Base-by-base conservation (phyloP, 2,797 vertebrate species). In the Gallinago nigripennis region DNA sequence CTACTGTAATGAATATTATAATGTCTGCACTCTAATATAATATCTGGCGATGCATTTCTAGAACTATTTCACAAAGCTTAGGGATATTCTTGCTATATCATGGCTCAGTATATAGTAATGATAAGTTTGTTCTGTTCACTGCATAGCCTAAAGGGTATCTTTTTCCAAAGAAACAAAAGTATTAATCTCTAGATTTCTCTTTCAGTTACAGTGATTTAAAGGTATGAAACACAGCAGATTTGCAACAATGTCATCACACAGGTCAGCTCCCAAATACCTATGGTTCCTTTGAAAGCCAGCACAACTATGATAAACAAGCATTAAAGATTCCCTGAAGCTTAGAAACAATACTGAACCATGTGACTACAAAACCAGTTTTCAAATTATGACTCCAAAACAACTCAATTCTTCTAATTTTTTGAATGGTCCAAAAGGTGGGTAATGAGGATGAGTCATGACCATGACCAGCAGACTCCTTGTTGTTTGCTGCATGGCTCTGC, bases 1-100 rank as follows among this genome's bases (percentile, higher is more conserved):
- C 86, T 78, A 82, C 71, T 85, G 57, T 91, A 97, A 96, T 94
- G 96, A 95, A 97, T 97, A 97, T 96, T 97, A 95, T 90, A 96
- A 95, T 96, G 81, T 89, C 86, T 86, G 54, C 41, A 95, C 95
- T 93, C 93, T 94, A 90, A 94, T 92, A 91, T 81, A 88, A 91
- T 94, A 96, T 93, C 88, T 96, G 81, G 84, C 87, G 75, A 95
- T 92, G 91, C 93, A 92, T 95, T 98, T 96, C 90, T 86, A 80
- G 90, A 90, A 69, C 80, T 95, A 86, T 95, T 96, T 64, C 72
- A 95, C 78, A 97, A 95, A 92, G 86, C 94, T 95, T 92, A 93
- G 95, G 53, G 92, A 96, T 96, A 95, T 90, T 68, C 94, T 87
- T 94, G 63, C 57, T 94, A 35, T 76, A 81, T 70, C 73, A 92